Conservation (phyloP, 2,113 vertebrate species). For the Sander vitreus region DNA sequence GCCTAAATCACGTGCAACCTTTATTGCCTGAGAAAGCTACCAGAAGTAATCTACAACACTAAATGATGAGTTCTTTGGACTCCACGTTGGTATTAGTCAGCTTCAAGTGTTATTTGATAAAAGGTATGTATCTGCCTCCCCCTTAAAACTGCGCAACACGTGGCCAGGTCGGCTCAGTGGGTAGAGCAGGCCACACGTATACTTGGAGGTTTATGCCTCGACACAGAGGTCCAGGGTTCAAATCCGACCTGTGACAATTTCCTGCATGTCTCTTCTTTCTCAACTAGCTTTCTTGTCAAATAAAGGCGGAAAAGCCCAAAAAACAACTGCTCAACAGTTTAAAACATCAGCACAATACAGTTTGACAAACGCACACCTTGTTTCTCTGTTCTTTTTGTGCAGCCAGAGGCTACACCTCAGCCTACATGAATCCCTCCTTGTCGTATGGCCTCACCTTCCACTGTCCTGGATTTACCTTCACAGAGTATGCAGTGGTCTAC, state of each 20-base stretch:
- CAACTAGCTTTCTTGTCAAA: too few species aligned
- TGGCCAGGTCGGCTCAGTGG: too few species aligned
- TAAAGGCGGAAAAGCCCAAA: too few species aligned
- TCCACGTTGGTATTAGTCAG: not conserved
- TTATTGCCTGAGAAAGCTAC: not conserved
- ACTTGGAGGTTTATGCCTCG: too few species aligned
- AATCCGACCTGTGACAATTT: too few species aligned
- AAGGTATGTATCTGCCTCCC: not conserved
- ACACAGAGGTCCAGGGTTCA: too few species aligned
- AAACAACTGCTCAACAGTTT: too few species aligned
- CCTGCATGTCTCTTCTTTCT: too few species aligned
- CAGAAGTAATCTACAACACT: not conserved
- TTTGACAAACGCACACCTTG: not conserved
- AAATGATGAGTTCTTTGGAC: not conserved
- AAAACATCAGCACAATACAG: not conserved
- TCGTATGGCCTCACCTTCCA: conserved; percentile 87
- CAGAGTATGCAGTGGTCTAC: conserved; percentile 89
- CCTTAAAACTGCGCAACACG: too few species aligned
- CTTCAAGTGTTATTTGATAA: not conserved
- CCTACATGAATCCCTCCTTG: conserved; percentile 90
- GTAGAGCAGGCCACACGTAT: too few species aligned
- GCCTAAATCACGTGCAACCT: not conserved
- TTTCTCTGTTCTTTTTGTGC: not conserved
- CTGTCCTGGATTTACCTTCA: conserved; percentile 87
- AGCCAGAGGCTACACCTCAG: conserved; percentile 87